These are phyloP conservation scores for Hiodon tergisus DNA, from an alignment of 2,113 vertebrate species.

Conservation along the genomic window DNA sequence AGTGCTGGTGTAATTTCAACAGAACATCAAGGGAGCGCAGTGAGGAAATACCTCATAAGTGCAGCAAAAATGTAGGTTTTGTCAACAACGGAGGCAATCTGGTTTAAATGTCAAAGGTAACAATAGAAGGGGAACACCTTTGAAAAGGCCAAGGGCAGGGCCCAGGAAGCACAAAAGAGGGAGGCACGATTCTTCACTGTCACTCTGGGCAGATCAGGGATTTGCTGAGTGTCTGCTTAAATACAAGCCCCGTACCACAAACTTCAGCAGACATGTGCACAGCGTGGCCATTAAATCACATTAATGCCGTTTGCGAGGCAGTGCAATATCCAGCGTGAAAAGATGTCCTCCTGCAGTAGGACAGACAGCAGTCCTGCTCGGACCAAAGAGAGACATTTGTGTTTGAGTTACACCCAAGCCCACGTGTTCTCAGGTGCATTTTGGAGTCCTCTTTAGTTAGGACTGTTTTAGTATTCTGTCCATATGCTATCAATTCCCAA, in stretches of 20 bases:
- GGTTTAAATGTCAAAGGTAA: no score
- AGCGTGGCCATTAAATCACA: slow-evolving; percentile 19
- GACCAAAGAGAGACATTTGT: slow-evolving; percentile 2
- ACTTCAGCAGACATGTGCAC: slow-evolving; percentile 10
- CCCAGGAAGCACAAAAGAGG: neutral
- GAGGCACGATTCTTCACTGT: neutral
- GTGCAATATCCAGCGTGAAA: slow-evolving; percentile 22
- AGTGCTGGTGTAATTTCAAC: no score
- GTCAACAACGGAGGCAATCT: no score
- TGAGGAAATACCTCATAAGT: no score
- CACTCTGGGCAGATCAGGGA: neutral
- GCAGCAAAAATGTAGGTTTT: no score
- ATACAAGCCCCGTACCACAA: neutral
- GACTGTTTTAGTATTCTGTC: no score
- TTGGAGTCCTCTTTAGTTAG: neutral
- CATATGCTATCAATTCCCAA: no score
- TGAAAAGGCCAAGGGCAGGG: neutral
- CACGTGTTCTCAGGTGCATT: neutral
- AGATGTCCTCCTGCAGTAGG: slow-evolving; percentile 7
- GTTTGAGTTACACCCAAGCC: neutral
- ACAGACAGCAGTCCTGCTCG: slow-evolving; percentile 20
- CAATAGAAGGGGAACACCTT: no score
- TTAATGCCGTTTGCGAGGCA: slow-evolving; percentile 12
- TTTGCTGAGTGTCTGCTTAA: no score
- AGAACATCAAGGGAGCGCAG: no score